These are phyloP conservation scores for Phylloscopus trochilus DNA, from an alignment of 2,113 vertebrate genomes.

Conservation along the genomic window DNA sequence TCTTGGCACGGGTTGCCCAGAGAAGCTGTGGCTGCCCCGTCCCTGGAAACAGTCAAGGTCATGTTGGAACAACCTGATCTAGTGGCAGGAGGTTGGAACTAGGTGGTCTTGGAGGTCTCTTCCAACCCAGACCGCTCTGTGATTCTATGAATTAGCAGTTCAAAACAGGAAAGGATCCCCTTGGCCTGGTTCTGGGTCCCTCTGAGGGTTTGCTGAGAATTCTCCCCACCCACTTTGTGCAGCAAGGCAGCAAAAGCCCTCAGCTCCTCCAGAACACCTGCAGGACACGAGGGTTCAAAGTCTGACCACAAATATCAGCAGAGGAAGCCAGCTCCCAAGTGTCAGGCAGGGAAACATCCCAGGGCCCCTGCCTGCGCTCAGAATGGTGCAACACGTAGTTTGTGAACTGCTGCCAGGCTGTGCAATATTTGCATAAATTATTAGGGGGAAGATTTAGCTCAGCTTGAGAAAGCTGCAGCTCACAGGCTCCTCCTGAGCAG, in stretches of 20 bases:
- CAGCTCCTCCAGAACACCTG: background rate
- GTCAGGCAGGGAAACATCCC: background rate
- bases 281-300: background rate
- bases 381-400: background rate
- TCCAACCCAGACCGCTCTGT: background rate
- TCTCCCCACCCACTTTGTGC: background rate
- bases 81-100: background rate
- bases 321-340: background rate
- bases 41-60: background rate
- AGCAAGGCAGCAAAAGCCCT: background rate
- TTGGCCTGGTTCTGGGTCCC: background rate
- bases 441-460: background rate
- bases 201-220: background rate
- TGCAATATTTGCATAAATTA: conserved; percentile 4
- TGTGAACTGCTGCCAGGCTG: background rate
- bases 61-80: background rate
- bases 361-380: background rate
- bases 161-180: background rate
- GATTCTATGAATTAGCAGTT: background rate
- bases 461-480: conserved; percentile 13
- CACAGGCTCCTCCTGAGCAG: background rate
- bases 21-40: background rate
- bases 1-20: fast-evolving
- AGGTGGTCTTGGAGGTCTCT: background rate
- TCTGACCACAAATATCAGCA: background rate